Evolutionary conservation across 2,113 vertebrate species (phyloP), one percentile per base, ranked within the genome.

Genomic region (Trichechus manatus): DNA sequence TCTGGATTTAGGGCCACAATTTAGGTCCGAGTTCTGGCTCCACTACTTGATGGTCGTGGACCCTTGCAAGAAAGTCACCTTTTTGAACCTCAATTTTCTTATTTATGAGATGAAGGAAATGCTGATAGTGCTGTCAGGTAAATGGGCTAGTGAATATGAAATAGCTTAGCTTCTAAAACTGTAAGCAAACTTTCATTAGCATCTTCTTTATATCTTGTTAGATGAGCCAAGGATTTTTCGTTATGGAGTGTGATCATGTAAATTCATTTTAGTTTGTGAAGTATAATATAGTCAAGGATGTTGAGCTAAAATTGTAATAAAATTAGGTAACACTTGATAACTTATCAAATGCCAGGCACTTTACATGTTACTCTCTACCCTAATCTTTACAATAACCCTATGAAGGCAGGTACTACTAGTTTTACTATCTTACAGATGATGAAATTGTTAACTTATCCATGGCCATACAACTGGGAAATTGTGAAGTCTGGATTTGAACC

Each of bases 231-330:
- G 72, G 27, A 42, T 39, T 82, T 66, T 86, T 50, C 42, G 25
- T 93, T 23, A 56, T 56, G 66, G 61, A 70, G 95, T 70, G 63
- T 77, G 70, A 31, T 70, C 25, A 72, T 36, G 59, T 75, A 66
- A 72, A 89, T 83, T 87, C 39, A 64, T 87, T 96, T 90, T 53
- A 90, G 42, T 31, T 92, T 72, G 22, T 53, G 36, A 66, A 59
- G 27, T 74, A 11, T 89, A 72, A 39, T n/a, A 17, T 31, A 50
- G 11, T 72, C 61, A 61, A 74, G 23, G 74, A 13, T 78, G 7
- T 80, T 75, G n/a, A 94, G 36, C 59, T 92, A 80, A 91, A 93
- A 77, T 91, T 13, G 22, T 42, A 78, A 83, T 84, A 82, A 87
- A 78, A 88, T 66, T 5, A 82, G 78, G 27, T 87, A 84, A 74